Evolutionary conservation across 2,797 vertebrate genomes (phyloP).

Genomic region (Clamator glandarius): DNA sequence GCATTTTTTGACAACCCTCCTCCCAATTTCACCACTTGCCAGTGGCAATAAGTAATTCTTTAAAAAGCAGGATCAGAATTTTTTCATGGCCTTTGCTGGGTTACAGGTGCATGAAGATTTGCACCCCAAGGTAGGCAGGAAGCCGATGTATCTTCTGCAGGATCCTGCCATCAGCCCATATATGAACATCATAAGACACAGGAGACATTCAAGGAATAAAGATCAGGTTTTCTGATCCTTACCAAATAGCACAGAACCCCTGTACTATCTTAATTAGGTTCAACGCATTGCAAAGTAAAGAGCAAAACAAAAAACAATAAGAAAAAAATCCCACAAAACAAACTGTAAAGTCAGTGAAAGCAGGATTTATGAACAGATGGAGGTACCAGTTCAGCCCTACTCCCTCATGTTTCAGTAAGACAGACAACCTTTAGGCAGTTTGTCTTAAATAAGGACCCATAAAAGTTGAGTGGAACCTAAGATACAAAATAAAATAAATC

Average conservation of each 20-base stretch:
- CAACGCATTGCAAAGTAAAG: background rate
- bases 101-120: background rate
- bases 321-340: rapidly evolving
- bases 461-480: background rate
- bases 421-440: background rate
- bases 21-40: background rate
- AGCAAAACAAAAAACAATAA: background rate
- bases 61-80: background rate
- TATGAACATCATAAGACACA: background rate
- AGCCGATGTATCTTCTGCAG: background rate
- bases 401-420: background rate
- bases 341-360: background rate
- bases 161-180: background rate
- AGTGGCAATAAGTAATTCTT: background rate
- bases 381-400: background rate
- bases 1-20: background rate
- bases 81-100: background rate
- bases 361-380: background rate
- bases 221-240: background rate
- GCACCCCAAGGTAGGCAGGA: background rate
- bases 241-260: background rate
- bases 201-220: background rate
- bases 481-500: background rate
- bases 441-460: background rate
- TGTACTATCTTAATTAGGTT: background rate